Evolutionary conservation across 2,888 invertebrate species (phyloP).

Genomic region (Eurytoma californica): DNA sequence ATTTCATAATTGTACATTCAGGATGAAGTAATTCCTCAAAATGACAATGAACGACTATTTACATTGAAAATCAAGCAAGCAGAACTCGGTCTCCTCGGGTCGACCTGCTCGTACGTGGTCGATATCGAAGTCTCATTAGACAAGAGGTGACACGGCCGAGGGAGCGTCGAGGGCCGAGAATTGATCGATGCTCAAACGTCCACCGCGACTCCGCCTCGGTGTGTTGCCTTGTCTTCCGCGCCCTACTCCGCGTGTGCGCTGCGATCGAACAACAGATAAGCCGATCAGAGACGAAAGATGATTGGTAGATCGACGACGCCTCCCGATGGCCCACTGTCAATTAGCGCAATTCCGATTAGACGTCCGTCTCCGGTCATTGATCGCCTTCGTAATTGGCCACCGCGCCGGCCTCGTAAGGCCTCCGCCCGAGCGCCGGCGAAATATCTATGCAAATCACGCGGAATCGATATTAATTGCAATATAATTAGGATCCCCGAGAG

Average conservation of each 20-base stretch:
- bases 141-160: conserved; percentile 52
- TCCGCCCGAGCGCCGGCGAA: neutral
- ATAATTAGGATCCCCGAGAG: conserved; percentile 17
- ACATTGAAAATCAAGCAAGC: neutral
- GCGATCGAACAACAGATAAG: neutral
- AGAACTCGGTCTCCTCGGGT: neutral
- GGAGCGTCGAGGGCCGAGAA: conserved; percentile 41
- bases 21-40: too few relatives aligned
- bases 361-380: conserved; percentile 24
- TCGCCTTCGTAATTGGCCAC: conserved; percentile 38
- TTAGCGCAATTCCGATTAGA: conserved; percentile 57
- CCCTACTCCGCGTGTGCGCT: neutral
- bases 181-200: conserved; percentile 61
- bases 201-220: conserved; percentile 10
- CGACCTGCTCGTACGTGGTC: conserved; percentile 15
- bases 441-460: conserved; percentile 18
- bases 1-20: too few relatives aligned
- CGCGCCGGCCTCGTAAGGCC: neutral
- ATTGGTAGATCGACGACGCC: conserved; percentile 39
- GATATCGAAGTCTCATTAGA: conserved; percentile 57
- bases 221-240: neutral
- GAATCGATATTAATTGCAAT: conserved; percentile 24
- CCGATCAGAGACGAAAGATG: conserved; percentile 33
- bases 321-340: conserved; percentile 56
- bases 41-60: too few relatives aligned